phyloP scores from a whole-genome alignment of 2,888 invertebrate genomes.

The Eristalis arbustorum region DNA sequence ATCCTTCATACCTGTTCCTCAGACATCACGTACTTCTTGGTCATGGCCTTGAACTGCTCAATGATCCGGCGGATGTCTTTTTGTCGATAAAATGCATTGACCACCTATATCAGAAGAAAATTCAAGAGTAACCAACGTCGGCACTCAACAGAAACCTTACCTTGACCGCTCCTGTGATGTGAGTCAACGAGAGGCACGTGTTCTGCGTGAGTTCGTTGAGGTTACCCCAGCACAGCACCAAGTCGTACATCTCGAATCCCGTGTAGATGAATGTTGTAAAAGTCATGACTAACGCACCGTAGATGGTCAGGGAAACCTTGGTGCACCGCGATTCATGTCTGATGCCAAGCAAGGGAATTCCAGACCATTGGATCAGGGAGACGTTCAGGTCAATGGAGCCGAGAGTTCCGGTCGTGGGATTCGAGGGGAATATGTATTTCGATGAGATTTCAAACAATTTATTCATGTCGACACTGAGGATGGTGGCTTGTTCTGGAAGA shows the following conservation, averaged over 20 bases:
- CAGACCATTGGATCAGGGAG: slow-evolving; percentile 73
- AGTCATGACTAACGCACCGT: slow-evolving; percentile 49
- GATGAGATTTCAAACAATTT: background rate
- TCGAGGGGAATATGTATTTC: slow-evolving; percentile 70
- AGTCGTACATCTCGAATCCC: slow-evolving; percentile 71
- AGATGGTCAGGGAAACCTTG: slow-evolving; percentile 27
- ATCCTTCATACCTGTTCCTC: slow-evolving; percentile 45
- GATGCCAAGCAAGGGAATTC: slow-evolving; percentile 73
- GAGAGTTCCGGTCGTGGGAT: slow-evolving; percentile 72
- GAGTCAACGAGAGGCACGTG: slow-evolving; percentile 69
- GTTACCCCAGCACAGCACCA: slow-evolving; percentile 53
- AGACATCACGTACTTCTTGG: slow-evolving; percentile 69
- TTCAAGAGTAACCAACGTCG: background rate
- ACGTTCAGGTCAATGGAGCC: slow-evolving; percentile 75
- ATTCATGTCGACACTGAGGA: background rate
- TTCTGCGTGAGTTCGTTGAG: slow-evolving; percentile 71
- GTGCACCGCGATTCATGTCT: slow-evolving; percentile 67
- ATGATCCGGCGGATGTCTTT: slow-evolving; percentile 58
- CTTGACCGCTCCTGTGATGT: slow-evolving; percentile 64
- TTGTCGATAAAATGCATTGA: slow-evolving; percentile 71
- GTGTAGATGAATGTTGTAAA: slow-evolving; percentile 64
- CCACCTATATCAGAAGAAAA: slow-evolving; percentile 36
- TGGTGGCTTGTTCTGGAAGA: background rate
- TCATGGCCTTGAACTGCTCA: slow-evolving; percentile 43
- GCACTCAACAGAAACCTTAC: slow-evolving; percentile 8